Evolutionary conservation across 2,113 vertebrate species (phyloP), one percentile per base, ranked within the genome.

Genomic region (Peromyscus polionotus): DNA sequence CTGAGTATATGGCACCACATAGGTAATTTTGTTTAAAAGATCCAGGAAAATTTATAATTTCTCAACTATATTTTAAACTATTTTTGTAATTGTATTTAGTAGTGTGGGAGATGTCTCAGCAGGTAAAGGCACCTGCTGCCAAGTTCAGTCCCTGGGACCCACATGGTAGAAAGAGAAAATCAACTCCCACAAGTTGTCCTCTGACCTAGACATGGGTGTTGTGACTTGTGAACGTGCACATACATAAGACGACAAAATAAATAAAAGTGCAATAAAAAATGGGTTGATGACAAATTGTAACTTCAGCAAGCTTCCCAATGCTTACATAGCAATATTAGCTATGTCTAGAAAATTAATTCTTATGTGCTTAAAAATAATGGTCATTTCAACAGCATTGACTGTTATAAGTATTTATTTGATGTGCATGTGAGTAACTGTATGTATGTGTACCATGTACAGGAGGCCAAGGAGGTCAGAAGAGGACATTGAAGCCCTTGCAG

Each of bases 281-380:
- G 5, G 16, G 39, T 67, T 84, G 57, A 76, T 11, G 57, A 79
- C 0, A 33, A 70, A 65, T 1, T 14, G 11, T 57, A 31, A 51
- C 26, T 88, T 79, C 11, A 36, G 65, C 7, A 84, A 93, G 45
- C 20, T 90, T 97, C n/a, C 1, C 22, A 48, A 13, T 72, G 59
- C 28, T 67, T 67, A 31, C 4, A 5, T 13, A 28, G 31, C 65
- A 31, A 26, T 4, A 88, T 39, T 76, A 36, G 19, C 8, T 85
- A 36, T 3, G 5, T 76, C 68, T 84, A 84, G 73, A 80, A 17
- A 88, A 63, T 85, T 19, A 70, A n/a, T 77, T 48, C 45, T 93
- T 70, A 95, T 59, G 4, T 76, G 86, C 48, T 97, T 75, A 57
- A 90, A 94, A 95, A 89, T 83, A 95, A 86, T 73, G 54, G 13